phyloP scores from a whole-genome alignment of 2,888 invertebrate species.

The Limnephilus lunatus region DNA sequence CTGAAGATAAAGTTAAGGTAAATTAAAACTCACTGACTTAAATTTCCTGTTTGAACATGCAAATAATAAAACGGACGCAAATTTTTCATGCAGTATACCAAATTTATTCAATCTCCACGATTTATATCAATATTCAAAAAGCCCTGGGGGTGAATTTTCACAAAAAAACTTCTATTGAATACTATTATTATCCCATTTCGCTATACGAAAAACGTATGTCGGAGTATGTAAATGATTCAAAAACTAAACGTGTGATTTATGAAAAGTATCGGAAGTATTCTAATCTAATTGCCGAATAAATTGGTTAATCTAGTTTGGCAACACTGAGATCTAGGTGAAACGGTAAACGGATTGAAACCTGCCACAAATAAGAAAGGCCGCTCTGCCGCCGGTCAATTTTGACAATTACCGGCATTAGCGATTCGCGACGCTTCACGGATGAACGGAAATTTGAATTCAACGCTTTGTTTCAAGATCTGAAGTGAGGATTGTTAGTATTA shows the following conservation, averaged over 20 bases:
- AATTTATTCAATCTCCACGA: background rate
- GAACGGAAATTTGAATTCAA: background rate
- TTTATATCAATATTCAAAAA: background rate
- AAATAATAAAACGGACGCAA: background rate
- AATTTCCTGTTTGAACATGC: background rate
- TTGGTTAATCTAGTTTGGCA: background rate
- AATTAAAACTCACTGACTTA: background rate
- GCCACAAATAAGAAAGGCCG: slow-evolving; percentile 27
- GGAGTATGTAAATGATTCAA: background rate
- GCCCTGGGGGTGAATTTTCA: background rate
- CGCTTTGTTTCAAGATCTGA: background rate
- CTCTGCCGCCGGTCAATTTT: slow-evolving; percentile 4
- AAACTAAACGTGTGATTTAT: background rate
- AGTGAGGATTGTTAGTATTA: background rate
- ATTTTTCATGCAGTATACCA: background rate
- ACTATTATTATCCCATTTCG: background rate
- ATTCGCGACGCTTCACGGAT: slow-evolving; percentile 33
- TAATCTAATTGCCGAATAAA: background rate
- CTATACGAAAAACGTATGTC: background rate
- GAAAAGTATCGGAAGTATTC: background rate
- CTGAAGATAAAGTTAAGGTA: background rate
- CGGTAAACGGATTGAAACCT: background rate
- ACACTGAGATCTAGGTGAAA: background rate
- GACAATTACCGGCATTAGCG: slow-evolving; percentile 31
- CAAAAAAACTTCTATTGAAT: background rate